Percentiles rank a stretch among this genome's conserved stretches.
phyloP scores from a whole-genome alignment of 2,113 vertebrate genomes.

The Brachypodius melanocephalos region DNA sequence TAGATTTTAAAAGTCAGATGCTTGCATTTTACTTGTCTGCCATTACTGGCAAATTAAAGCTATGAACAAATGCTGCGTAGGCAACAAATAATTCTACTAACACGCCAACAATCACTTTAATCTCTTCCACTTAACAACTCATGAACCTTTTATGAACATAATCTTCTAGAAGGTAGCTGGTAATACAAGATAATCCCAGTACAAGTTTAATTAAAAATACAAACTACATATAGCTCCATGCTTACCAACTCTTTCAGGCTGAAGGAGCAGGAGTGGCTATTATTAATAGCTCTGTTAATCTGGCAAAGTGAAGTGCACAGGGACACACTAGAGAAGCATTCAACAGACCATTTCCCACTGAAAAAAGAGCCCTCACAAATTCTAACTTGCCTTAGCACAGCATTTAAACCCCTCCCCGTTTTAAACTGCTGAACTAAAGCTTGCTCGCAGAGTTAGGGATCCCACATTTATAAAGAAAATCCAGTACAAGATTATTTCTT shows the following conservation, averaged over 20 bases:
- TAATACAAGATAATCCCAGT: conserved; percentile 63
- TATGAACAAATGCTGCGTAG: conserved; percentile 12
- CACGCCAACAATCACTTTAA: conserved; percentile 43
- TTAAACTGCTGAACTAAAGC: not conserved
- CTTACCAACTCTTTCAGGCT: conserved; percentile 29
- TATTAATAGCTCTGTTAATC: conserved; percentile 59
- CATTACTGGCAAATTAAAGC: conserved; percentile 44
- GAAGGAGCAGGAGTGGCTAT: conserved; percentile 25
- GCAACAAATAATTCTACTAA: conserved; percentile 46
- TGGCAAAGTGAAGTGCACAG: conserved; percentile 44
- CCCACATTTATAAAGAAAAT: not conserved
- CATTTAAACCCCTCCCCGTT: not conserved
- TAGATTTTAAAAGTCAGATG: not conserved
- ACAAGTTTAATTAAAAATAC: conserved; percentile 67
- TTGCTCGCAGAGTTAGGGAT: not conserved
- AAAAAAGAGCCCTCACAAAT: conserved; percentile 34
- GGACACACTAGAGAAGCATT: conserved; percentile 7
- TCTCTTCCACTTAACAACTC: conserved; percentile 59
- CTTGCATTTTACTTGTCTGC: conserved; percentile 25
- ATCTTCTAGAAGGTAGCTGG: conserved; percentile 50
- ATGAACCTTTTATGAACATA: conserved; percentile 59
- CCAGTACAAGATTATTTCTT: not conserved
- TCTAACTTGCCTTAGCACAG: conserved; percentile 14
- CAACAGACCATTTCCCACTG: conserved; percentile 30
- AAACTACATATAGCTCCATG: conserved; percentile 24